These are phyloP conservation scores for Kryptopterus vitreolus DNA, from an alignment of 2,797 vertebrate genomes.

Conservation along the genomic window DNA sequence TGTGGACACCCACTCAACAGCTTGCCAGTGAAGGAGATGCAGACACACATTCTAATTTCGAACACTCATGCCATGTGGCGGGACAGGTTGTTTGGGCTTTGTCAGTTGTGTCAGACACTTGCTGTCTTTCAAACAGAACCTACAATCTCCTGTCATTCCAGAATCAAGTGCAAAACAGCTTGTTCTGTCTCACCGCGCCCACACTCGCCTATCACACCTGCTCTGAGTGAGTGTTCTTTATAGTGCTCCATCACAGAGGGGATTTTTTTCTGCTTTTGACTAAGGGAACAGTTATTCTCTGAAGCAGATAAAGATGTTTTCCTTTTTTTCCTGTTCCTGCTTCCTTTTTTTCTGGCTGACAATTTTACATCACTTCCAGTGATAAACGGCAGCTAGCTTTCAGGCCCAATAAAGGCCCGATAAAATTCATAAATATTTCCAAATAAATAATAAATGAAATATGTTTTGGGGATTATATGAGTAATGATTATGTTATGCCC, in stretches of 20 bases:
- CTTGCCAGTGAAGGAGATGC: conserved; percentile 42
- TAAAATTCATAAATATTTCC: neutral
- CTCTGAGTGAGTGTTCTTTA: conserved; percentile 34
- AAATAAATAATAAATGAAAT: neutral
- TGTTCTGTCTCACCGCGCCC: conserved; percentile 22
- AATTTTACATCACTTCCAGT: neutral
- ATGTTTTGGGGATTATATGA: neutral
- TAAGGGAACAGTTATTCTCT: neutral
- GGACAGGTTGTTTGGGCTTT: conserved; percentile 38
- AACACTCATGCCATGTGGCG: conserved; percentile 33
- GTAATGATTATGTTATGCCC: neutral
- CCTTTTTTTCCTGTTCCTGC: too few species aligned
- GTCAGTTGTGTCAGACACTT: conserved; percentile 56
- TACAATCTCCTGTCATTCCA: conserved; percentile 31
- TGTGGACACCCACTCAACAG: conserved; percentile 38
- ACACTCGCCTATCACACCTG: conserved; percentile 54
- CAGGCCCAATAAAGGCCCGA: neutral
- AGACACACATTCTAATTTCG: conserved; percentile 35
- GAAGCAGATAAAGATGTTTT: neutral
- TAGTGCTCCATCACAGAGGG: neutral
- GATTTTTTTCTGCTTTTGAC: neutral
- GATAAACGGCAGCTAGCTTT: neutral
- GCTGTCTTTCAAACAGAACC: conserved; percentile 28
- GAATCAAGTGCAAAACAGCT: conserved; percentile 41
- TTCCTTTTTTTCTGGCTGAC: too few species aligned